Evolutionary conservation across 1,140 invertebrate genomes (phyloP), one percentile per base, ranked within the genome.

Genomic region (Drosophila bocqueti): DNA sequence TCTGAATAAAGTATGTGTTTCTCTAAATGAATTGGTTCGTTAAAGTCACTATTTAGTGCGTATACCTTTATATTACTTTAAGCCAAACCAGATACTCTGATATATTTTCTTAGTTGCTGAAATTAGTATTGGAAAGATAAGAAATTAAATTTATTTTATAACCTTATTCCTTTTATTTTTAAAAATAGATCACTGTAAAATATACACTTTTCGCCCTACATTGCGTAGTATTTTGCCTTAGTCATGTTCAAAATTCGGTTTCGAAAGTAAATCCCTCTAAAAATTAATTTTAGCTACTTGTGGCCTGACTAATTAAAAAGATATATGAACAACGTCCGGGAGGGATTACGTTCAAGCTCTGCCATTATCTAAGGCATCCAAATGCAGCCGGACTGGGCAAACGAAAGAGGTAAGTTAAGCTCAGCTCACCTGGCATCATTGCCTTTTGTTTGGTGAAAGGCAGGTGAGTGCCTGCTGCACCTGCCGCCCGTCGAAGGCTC

Each of bases 391-490:
- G 43, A 29, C 50, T 34, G 57, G 38, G 4, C 59, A 64, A 75
- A 75, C 71, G 49, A 42, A 55, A 63, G 40, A 63, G 58, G 36
- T 60, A 42, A 72, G 54, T 67, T 36, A 42, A 58, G 50, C 50
- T 71, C 18, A 49, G 45, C 63, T 66, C 63, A 66, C 42, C 59
- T 50, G 66, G 52, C 69, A 43, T 43, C 31, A 38, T 16, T 73
- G 45, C 54, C 55, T 73, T 73, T 73, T 74, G 71, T 74, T 74
- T 74, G 31, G 71, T 74, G 71, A 74, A 74, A 74, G 71, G 71
- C 71, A 67, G 45, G 45, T 68, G 67, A 61, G 21, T 50, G 38
- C 38, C 71, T 34, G 68, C 68, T 73, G 71, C 71, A 73, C 71
- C 71, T 74, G 71, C 68, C 55, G 18, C 46, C 24, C 38, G 52